Evolutionary conservation across 2,113 vertebrate species (phyloP), one percentile per base, ranked within the genome.

Genomic region (Miniopterus natalensis): DNA sequence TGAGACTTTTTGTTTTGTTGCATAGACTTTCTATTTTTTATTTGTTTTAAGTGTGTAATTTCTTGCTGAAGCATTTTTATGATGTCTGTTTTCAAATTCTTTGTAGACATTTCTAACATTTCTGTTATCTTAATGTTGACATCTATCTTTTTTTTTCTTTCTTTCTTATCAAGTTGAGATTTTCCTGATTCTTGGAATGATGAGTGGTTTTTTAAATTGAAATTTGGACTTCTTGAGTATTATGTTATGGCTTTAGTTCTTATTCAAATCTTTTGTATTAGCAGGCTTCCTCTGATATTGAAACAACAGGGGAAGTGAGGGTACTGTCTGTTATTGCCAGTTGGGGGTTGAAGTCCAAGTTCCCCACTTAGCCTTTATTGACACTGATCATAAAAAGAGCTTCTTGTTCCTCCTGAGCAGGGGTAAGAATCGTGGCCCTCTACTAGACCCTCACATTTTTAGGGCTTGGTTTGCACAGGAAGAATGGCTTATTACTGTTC

Each of bases 121-220:
- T 92, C n/a, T 47, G 10, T 31, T 81, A 71, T 66, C 31, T 81
- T 95, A 71, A 88, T 88, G 36, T 70, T 75, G 45, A 18, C 9
- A 74, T 70, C 21, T 75, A 18, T 53, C 88, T 45, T 1, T 65
- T 40, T 6, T 31, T 84, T 79, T 65, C n/a, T 6, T 31, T 84
- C 71, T 96, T 84, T 79, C 15, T 91, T 84, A 75, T 31, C 11
- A 51, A 88, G 31, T 31, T 93, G 40, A 92, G 21, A 85, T 79
- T 71, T 90, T 83, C 15, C 51, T 84, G 71, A 47, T 92, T 88
- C 36, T 96, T 75, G 25, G 42, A 93, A 84, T 96, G 25, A 49
- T 36, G 8, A 86, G 13, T 81, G 21, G 31, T 36, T 75, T 88
- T 74, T 27, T 29, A 8, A 40, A 84, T 70, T 63, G 27, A 95